These are phyloP conservation scores for Pseudorhombus dupliciocellatus DNA, from an alignment of 2,113 vertebrate genomes.

Conservation along the genomic window DNA sequence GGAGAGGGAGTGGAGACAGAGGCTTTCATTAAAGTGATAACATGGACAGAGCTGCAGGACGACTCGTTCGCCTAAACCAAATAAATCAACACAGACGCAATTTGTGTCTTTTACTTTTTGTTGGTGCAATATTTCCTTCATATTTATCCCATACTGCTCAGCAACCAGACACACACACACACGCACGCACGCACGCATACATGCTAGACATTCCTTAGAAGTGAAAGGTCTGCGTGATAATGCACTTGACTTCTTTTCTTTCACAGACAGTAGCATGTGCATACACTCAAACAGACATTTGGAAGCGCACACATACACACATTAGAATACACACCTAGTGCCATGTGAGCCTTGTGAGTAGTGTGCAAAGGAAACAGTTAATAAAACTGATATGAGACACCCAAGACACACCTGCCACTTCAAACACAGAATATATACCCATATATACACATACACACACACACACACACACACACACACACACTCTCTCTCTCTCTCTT, in stretches of 20 bases:
- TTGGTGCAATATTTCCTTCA: neutral
- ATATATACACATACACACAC: conserved; percentile 12
- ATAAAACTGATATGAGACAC: conserved; percentile 74
- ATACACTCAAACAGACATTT: conserved; percentile 21
- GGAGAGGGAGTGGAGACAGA: conserved; percentile 2
- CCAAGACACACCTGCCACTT: conserved; percentile 79
- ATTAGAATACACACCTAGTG: conserved; percentile 11
- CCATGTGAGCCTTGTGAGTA: conserved; percentile 19
- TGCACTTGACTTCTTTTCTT: conserved; percentile 27
- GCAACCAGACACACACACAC: neutral
- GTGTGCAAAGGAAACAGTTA: conserved; percentile 64
- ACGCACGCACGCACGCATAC: conserved; percentile 11
- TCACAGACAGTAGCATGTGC: conserved; percentile 1
- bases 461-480: conserved; percentile 18
- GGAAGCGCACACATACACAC: conserved; percentile 4
- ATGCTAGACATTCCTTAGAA: conserved; percentile 27
- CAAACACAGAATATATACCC: conserved; percentile 59
- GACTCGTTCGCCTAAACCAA: neutral
- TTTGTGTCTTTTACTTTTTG: neutral
- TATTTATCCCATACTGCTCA: neutral
- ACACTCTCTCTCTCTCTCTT: conserved; percentile 14
- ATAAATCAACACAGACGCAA: neutral
- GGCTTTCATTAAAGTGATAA: conserved; percentile 17
- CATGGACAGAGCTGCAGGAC: neutral
- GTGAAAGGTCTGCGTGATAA: conserved; percentile 22